Conservation (phyloP, 2,113 vertebrate species). For the Varanus komodoensis region DNA sequence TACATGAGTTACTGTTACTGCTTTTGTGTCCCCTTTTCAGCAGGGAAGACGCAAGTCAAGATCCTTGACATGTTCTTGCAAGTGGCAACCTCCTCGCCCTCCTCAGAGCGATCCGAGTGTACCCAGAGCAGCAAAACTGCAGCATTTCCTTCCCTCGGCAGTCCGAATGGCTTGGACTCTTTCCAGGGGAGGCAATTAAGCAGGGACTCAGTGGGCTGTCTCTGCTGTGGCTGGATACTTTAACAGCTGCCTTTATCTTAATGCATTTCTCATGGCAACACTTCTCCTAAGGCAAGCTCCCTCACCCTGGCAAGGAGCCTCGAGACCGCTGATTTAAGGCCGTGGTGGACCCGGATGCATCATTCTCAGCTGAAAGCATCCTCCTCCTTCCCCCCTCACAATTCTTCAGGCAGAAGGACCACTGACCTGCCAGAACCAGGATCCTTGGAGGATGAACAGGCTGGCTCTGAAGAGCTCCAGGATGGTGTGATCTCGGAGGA, state of each 20-base stretch:
- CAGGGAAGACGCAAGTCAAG: not conserved
- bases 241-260: not conserved
- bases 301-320: not conserved
- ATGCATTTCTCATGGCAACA: not conserved
- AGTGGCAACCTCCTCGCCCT: not conserved
- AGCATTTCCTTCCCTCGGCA: not conserved
- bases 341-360: too few species aligned
- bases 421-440: slow-evolving; percentile 96
- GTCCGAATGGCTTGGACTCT: too few species aligned
- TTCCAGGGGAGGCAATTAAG: not conserved
- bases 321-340: too few species aligned
- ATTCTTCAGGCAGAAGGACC: fast-evolving
- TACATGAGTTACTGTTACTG: too few species aligned
- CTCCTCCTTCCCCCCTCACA: not conserved
- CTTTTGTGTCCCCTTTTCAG: too few species aligned
- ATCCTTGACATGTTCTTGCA: not conserved
- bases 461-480: slow-evolving; percentile 85
- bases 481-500: slow-evolving; percentile 83
- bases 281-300: not conserved
- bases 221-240: not conserved
- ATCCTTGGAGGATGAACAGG: slow-evolving; percentile 88
- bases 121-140: not conserved
- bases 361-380: not conserved
- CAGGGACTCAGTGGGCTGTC: not conserved
- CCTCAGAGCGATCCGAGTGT: not conserved